phyloP scores from a whole-genome alignment of 2,797 vertebrate genomes.

The Muscicapa comitata region DNA sequence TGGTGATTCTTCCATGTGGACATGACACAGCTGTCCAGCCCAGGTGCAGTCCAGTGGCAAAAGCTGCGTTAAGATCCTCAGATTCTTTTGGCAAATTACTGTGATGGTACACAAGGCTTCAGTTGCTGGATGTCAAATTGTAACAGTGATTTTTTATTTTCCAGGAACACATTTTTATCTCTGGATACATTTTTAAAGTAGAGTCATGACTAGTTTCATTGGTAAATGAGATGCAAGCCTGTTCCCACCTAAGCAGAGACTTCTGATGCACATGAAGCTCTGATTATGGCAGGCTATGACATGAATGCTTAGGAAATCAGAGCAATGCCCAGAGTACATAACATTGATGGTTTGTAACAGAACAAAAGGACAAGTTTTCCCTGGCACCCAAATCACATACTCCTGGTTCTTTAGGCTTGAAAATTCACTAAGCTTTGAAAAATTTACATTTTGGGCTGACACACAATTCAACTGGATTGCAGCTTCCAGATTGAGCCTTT shows the following conservation, averaged over 20 bases:
- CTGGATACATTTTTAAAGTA: background rate
- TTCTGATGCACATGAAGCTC: background rate
- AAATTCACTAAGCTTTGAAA: background rate
- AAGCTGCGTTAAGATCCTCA: background rate
- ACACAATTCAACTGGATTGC: background rate
- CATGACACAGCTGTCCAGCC: background rate
- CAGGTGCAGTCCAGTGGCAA: background rate
- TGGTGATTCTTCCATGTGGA: background rate
- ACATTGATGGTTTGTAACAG: background rate
- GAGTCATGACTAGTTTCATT: background rate
- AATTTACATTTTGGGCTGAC: background rate
- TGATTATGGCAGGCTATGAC: background rate
- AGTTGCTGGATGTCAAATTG: background rate
- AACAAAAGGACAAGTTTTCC: background rate
- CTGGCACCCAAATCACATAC: background rate
- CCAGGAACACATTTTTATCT: background rate
- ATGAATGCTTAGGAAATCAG: background rate
- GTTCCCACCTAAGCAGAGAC: background rate
- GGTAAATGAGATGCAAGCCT: background rate
- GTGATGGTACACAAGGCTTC: background rate
- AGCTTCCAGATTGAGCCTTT: background rate
- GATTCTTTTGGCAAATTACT: background rate
- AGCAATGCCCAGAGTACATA: background rate
- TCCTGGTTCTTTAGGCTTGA: background rate
- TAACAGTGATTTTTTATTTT: background rate